Evolutionary conservation across 2,113 vertebrate genomes (phyloP).

Genomic region (Desmodus rotundus): DNA sequence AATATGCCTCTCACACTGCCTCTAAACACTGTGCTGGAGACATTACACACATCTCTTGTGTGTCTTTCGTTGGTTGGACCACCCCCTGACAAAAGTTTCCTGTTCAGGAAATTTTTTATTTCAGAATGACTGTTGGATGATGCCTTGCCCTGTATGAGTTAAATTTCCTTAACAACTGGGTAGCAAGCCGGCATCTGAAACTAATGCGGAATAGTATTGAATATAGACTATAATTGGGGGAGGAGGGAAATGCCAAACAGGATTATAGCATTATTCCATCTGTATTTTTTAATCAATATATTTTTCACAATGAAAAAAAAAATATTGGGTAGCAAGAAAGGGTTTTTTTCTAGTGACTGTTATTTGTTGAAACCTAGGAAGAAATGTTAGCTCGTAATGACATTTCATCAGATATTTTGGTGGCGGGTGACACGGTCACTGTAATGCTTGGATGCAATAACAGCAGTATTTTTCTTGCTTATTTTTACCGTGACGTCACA

Average conservation of each 20-base stretch:
- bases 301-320: not conserved
- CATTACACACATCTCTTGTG: conserved; percentile 53
- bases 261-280: not conserved
- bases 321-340: conserved; percentile 28
- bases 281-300: not conserved
- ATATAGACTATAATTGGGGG: not conserved
- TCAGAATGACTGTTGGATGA: conserved; percentile 71
- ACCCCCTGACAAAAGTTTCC: conserved; percentile 39
- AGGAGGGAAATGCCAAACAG: not conserved
- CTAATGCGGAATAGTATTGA: not conserved
- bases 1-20: conserved; percentile 62
- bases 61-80: conserved; percentile 71
- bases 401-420: conserved; percentile 58
- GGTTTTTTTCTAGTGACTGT: conserved; percentile 53
- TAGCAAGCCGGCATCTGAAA: not conserved
- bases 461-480: conserved; percentile 34
- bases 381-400: conserved; percentile 46
- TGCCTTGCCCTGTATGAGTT: conserved; percentile 64
- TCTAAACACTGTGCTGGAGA: conserved; percentile 50
- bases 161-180: conserved; percentile 64
- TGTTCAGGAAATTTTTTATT: conserved; percentile 76
- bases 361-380: conserved; percentile 67
- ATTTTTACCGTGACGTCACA: not conserved
- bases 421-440: conserved; percentile 66
- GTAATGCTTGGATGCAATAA: conserved; percentile 49